Conservation (phyloP, 2,113 vertebrate genomes). For the Mesoclemmys tuberculata region DNA sequence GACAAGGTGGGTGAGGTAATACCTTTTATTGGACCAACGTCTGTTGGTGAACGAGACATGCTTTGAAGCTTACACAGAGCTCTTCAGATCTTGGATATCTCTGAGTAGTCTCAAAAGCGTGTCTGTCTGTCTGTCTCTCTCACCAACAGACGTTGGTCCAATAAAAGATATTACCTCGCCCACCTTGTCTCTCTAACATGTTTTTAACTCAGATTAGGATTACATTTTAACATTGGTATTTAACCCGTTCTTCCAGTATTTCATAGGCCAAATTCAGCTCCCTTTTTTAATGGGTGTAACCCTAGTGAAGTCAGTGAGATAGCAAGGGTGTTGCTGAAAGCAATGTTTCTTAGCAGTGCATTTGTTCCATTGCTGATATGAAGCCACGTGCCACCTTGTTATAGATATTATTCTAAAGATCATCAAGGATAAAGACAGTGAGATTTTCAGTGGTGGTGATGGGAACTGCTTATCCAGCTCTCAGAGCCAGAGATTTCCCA, state of each 20-base stretch:
- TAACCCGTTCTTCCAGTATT: conserved; percentile 55
- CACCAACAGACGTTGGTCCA: too few species aligned
- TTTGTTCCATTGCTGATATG: conserved; percentile 37
- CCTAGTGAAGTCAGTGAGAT: conserved; percentile 49
- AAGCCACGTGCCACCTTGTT: not conserved
- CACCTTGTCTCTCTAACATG: not conserved
- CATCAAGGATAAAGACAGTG: rapidly evolving
- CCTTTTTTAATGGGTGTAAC: conserved; percentile 10
- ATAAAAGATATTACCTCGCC: too few species aligned
- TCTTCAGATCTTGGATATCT: too few species aligned
- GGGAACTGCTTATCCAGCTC: conserved; percentile 13
- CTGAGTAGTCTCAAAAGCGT: too few species aligned
- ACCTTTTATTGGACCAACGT: too few species aligned
- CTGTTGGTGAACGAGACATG: too few species aligned
- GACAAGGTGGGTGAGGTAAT: too few species aligned
- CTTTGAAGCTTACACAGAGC: too few species aligned
- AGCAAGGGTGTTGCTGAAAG: conserved; percentile 36
- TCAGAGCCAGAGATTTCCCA: not conserved
- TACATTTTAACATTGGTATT: conserved; percentile 57
- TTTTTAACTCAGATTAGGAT: conserved; percentile 31
- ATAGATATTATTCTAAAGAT: not conserved
- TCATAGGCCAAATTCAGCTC: conserved; percentile 26
- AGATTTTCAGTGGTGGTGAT: conserved; percentile 7
- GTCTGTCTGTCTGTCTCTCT: too few species aligned
- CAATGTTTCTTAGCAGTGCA: conserved; percentile 42